Conservation (phyloP, 2,113 vertebrate genomes). For the Lichenostomus cassidix region DNA sequence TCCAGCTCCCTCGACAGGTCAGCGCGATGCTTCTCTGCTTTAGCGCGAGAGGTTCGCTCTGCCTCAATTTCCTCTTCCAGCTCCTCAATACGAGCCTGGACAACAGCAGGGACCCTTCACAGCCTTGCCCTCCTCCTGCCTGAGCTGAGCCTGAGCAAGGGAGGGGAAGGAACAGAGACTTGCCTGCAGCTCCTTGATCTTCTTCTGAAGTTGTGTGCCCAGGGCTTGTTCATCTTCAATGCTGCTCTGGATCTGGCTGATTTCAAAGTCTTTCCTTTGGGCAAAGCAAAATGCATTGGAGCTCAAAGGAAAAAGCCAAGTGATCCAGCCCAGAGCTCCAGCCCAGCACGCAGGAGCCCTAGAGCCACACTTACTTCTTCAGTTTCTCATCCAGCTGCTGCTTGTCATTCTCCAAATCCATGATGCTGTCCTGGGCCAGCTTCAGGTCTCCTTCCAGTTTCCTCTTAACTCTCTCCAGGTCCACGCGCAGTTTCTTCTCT, state of each 20-base stretch:
- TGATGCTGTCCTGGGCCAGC: background rate
- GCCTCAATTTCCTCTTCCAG: constrained; percentile 76
- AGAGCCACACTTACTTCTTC: no score
- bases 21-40: constrained; percentile 57
- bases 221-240: background rate
- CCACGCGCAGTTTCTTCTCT: no score
- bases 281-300: background rate
- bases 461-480: no score
- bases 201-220: constrained; percentile 72
- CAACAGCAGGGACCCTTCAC: background rate
- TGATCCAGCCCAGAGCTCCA: no score
- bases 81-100: constrained; percentile 72
- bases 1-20: constrained; percentile 72
- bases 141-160: background rate
- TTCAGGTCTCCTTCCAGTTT: no score
- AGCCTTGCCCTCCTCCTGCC: background rate
- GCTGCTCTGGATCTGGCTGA: constrained; percentile 72
- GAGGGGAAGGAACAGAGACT: background rate
- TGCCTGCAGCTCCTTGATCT: constrained; percentile 81
- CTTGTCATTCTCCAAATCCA: background rate
- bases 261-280: constrained; percentile 58
- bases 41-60: constrained; percentile 20
- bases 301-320: no score
- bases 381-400: no score
- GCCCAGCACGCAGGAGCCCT: no score